Percentiles rank a stretch among this genome's conserved stretches.
These are phyloP conservation scores for Emmelina monodactyla DNA, from an alignment of 2,888 invertebrate species.

Conservation along the genomic window DNA sequence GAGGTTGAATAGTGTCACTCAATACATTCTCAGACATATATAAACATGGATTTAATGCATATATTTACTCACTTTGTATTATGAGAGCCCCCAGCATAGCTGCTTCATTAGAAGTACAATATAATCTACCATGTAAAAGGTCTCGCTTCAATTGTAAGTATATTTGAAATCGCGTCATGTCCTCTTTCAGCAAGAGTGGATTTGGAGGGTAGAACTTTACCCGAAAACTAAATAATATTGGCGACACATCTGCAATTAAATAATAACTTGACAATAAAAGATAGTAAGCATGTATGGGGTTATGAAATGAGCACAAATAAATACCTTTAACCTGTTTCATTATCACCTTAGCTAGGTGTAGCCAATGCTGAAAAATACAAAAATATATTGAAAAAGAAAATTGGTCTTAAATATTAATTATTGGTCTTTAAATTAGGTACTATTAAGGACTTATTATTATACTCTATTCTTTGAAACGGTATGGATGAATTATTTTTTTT, in stretches of 20 bases:
- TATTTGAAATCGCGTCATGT: constrained; percentile 93
- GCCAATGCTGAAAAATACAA: constrained; percentile 89
- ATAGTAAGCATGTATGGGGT: no score
- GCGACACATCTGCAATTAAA: constrained; percentile 79
- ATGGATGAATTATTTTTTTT: neutral
- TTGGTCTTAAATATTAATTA: no score
- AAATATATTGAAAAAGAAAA: constrained; percentile 9
- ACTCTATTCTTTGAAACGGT: neutral
- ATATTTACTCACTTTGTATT: constrained; percentile 79
- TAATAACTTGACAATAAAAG: no score
- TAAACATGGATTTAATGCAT: neutral
- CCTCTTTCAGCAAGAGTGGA: constrained; percentile 90
- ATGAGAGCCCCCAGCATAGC: constrained; percentile 90
- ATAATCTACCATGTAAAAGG: constrained; percentile 91
- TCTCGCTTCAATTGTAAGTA: constrained; percentile 94
- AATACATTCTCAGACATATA: neutral
- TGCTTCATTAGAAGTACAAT: constrained; percentile 89
- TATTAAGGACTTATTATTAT: neutral
- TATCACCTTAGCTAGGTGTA: constrained; percentile 89
- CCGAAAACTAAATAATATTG: constrained; percentile 93
- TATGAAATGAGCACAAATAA: no score
- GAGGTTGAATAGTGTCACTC: neutral
- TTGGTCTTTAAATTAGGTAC: no score
- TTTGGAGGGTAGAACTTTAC: constrained; percentile 98
- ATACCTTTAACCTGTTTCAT: constrained; percentile 93